Evolutionary conservation across 2,113 vertebrate genomes (phyloP), one percentile per base, ranked within the genome.

Genomic region (Otolemur garnettii): DNA sequence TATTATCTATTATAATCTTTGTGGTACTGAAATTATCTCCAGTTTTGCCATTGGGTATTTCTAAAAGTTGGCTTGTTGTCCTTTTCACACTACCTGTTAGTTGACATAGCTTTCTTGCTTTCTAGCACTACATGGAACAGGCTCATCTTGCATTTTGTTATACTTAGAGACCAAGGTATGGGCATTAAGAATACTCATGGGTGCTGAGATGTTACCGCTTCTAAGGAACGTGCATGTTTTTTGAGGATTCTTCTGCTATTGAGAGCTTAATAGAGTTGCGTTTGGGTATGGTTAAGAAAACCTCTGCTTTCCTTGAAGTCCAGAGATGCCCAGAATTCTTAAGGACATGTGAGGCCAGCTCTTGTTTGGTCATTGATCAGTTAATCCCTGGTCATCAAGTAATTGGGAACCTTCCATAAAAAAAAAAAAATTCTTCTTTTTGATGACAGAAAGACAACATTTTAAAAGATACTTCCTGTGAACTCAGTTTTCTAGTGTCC

Each of bases 391-490:
- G 17, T 90, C 24, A 42, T 55, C 24, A 57, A 35, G 15, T 28
- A 81, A 7, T 55, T 62, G 57, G 17, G 17, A 10, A 53, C 38
- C 59, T 92, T 83, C 12, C 2, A 14, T 83, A 83, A 83, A 60
- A 91, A 90, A 85, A 13, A 91, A 90, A 85, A 13, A 64, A 53
- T 57, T 86, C 14, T 26, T 68, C 7, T 38, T 74, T 92, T 84
- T 93, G n/a, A 64, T 91, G 35, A 53, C 64, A 80, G 28, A 57
- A 74, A 81, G 53, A 62, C 33, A 81, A 3, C 22, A 90, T 88
- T 86, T 95, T 62, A 78, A 53, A 95, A 88, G 35, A 79, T 15
- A 50, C 72, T 93, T 84, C 60, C 21, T 92, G 19, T 87, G 85
- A 90, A 81, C 69, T 78, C 8, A 28, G 68, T 96, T 93, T 4